Conservation (phyloP, 2,113 vertebrate genomes). For the Channa maculata region DNA sequence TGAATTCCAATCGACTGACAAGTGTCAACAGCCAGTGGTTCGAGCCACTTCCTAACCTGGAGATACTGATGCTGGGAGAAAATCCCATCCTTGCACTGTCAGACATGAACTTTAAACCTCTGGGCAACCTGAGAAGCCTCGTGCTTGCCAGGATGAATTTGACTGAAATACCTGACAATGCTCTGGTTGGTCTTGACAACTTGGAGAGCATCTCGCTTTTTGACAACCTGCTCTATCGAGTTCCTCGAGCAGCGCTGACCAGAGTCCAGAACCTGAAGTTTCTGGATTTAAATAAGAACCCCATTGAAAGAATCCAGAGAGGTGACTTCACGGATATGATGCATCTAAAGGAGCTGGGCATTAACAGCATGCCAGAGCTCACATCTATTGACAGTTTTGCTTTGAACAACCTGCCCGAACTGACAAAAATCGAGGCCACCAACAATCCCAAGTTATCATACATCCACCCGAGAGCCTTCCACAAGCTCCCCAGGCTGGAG, state of each 20-base stretch:
- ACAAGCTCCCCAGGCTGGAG: slow-evolving; percentile 90
- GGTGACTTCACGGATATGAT: slow-evolving; percentile 95
- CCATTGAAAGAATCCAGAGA: slow-evolving; percentile 90
- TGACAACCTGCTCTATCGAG: slow-evolving; percentile 88
- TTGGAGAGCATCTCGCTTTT: slow-evolving; percentile 97
- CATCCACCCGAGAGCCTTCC: slow-evolving; percentile 93
- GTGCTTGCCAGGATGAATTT: slow-evolving; percentile 94
- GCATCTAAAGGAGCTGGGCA: slow-evolving; percentile 93
- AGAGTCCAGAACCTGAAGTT: slow-evolving; percentile 91
- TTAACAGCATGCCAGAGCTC: slow-evolving; percentile 96
- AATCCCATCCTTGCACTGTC: slow-evolving; percentile 89
- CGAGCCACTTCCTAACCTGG: slow-evolving; percentile 87
- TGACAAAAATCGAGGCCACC: slow-evolving; percentile 96
- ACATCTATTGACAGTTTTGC: slow-evolving; percentile 93
- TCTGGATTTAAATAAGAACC: slow-evolving; percentile 96
- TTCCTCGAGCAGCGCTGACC: slow-evolving; percentile 83
- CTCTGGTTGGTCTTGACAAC: slow-evolving; percentile 90
- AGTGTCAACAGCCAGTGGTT: slow-evolving; percentile 91
- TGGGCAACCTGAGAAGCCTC: slow-evolving; percentile 91
- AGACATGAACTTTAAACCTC: slow-evolving; percentile 92
- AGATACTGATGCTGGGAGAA: slow-evolving; percentile 96
- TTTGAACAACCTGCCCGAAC: slow-evolving; percentile 92
- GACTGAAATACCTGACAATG: slow-evolving; percentile 89
- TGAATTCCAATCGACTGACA: slow-evolving; percentile 92
- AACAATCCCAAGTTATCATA: slow-evolving; percentile 94